Base-by-base conservation (phyloP, 92 coral and sea anemone species). In the Pocillopora grandis region DNA sequence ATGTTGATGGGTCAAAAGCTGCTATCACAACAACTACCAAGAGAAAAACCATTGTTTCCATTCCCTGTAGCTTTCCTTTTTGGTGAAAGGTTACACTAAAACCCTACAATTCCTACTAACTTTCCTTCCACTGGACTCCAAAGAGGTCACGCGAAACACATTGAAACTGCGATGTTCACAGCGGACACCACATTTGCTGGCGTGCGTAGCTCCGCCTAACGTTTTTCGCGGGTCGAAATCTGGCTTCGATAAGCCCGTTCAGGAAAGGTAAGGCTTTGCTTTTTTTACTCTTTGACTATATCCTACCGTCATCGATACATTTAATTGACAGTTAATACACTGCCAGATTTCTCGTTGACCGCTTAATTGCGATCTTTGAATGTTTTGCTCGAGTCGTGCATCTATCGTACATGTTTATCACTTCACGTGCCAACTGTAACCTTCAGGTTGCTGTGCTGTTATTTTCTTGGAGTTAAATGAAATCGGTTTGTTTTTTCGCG, bases 201-300 rank as follows among this genome's bases (percentile, higher is more conserved):
- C 72, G 72, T 67, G 78, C 65, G 78, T 20, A 27, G 65, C 78
- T 56, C 64, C 63, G 72, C 72, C 16, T 58, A 55, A 21, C 48
- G 18, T 77, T 77, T 77, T 78, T 78, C 82, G 82, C 82, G 82
- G 71, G 82, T 59, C 64, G n/a, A 55, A n/a, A 23, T n/a, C 5
- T 23, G 63, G n/a, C 78, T 57, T 70, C 19, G 10, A 13, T 57
- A 37, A 70, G 75, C 42, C 75, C 20, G 33, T 70, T 17, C 56
- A 37, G 56, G 80, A 76, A 58, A 76, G 80, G 80, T 76, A 76
- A 12, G 83, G 33, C 36, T 9, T 19, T n/a, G 48, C 36, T 42
- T 42, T 66, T 66, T 20, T 12, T 72, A 36, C 37, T 78, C 14
- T 48, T 36, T 63, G 42, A 55, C 23, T 62, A 10, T 36, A 49